These are phyloP conservation scores for Heteromyza rotundicornis DNA, from an alignment of 2,888 invertebrate genomes.

Conservation along the genomic window DNA sequence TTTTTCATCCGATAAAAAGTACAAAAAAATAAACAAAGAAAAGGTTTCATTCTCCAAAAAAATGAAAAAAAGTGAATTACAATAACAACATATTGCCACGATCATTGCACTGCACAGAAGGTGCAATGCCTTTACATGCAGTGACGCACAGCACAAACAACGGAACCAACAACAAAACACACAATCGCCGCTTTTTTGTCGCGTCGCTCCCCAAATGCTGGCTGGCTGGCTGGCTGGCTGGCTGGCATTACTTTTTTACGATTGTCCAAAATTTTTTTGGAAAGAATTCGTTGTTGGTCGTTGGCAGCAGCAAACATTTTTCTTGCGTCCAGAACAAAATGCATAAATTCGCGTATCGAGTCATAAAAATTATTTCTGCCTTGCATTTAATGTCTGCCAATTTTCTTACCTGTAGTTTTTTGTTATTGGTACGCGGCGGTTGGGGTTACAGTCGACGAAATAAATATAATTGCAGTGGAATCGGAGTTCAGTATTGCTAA, in stretches of 20 bases:
- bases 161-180: background rate
- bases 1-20: constrained; percentile 25
- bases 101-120: constrained; percentile 50
- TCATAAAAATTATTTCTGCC: background rate
- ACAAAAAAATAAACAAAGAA: background rate
- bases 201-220: too few species aligned
- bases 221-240: too few species aligned
- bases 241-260: background rate
- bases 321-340: background rate
- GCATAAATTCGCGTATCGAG: background rate
- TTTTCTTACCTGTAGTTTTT: too few species aligned
- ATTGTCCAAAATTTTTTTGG: too few species aligned
- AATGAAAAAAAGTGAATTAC: background rate
- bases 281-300: too few species aligned
- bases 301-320: too few species aligned
- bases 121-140: constrained; percentile 43
- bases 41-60: constrained; percentile 13
- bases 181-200: too few species aligned
- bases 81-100: constrained; percentile 26
- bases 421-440: too few species aligned
- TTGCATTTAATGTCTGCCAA: too few species aligned
- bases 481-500: too few species aligned
- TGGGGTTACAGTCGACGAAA: too few species aligned
- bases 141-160: background rate
- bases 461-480: too few species aligned